These are phyloP conservation scores for Amblyjoppa proteus DNA, from an alignment of 2,888 invertebrate species.

Conservation along the genomic window DNA sequence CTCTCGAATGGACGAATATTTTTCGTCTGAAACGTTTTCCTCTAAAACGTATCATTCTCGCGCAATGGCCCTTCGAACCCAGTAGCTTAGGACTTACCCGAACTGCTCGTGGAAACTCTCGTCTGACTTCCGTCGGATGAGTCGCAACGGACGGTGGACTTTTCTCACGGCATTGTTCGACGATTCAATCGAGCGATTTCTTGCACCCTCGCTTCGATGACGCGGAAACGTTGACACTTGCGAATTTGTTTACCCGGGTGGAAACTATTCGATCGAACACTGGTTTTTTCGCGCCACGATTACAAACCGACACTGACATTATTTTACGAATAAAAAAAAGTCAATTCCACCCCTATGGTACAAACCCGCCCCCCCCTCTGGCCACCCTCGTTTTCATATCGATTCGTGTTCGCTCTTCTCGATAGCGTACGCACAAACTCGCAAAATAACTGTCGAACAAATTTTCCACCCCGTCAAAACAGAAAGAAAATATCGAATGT, in stretches of 20 bases:
- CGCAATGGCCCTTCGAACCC: neutral
- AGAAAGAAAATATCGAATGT: neutral
- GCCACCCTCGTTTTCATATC: constrained; percentile 49
- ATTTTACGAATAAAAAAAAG: constrained; percentile 42
- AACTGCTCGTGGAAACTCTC: neutral
- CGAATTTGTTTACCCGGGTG: constrained; percentile 15
- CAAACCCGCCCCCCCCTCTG: neutral
- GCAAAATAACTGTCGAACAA: constrained; percentile 4
- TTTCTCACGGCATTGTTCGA: neutral
- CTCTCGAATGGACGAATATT: neutral
- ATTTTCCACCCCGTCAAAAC: neutral
- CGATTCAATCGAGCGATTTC: constrained; percentile 6
- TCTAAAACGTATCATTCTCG: neutral
- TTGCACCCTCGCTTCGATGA: constrained; percentile 4
- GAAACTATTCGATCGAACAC: constrained; percentile 40
- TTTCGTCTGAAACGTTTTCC: neutral
- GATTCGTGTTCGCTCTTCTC: constrained; percentile 44
- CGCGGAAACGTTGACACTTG: constrained; percentile 26
- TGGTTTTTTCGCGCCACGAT: constrained; percentile 15
- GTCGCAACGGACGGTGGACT: neutral
- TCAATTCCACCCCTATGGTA: constrained; percentile 30
- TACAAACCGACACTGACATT: constrained; percentile 42
- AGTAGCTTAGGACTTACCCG: neutral
- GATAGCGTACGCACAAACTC: constrained; percentile 13
- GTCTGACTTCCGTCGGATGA: constrained; percentile 20